phyloP scores from a whole-genome alignment of 2,113 vertebrate species.

The Hirundichthys speculiger region DNA sequence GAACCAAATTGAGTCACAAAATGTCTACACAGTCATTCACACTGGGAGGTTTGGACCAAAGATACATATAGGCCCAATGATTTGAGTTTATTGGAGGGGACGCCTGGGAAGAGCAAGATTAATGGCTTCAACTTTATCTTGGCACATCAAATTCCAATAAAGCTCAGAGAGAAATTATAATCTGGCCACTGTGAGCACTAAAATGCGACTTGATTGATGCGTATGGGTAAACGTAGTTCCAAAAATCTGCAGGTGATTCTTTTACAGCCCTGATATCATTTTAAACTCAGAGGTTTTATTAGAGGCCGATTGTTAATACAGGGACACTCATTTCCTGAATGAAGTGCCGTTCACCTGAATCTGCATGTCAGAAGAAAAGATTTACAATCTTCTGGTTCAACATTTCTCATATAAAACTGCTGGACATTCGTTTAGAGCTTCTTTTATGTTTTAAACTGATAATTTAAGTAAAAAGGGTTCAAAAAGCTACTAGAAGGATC shows the following conservation, averaged over 20 bases:
- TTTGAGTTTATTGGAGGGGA: slow-evolving; percentile 71
- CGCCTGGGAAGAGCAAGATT: slow-evolving; percentile 64
- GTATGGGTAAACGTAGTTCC: slow-evolving; percentile 47
- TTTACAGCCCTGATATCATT: slow-evolving; percentile 70
- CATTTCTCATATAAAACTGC: slow-evolving; percentile 51
- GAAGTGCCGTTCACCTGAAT: slow-evolving; percentile 65
- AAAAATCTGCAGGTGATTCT: slow-evolving; percentile 79
- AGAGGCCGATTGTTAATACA: slow-evolving; percentile 66
- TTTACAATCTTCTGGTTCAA: slow-evolving; percentile 62
- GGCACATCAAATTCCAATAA: slow-evolving; percentile 81
- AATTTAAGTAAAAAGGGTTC: slow-evolving; percentile 39
- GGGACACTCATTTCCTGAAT: slow-evolving; percentile 69
- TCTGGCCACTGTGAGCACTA: slow-evolving; percentile 50
- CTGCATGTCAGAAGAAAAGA: slow-evolving; percentile 50
- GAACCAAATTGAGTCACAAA: slow-evolving; percentile 65
- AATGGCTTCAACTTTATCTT: slow-evolving; percentile 75
- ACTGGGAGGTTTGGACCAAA: slow-evolving; percentile 46
- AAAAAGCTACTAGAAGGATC: slow-evolving; percentile 12
- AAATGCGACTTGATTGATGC: slow-evolving; percentile 74
- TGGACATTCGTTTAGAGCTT: slow-evolving; percentile 52
- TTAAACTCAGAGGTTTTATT: slow-evolving; percentile 70
- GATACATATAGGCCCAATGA: slow-evolving; percentile 50
- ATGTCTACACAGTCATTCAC: slow-evolving; percentile 54
- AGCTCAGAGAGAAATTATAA: slow-evolving; percentile 70
- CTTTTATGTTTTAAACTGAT: slow-evolving; percentile 51